Conservation (phyloP, 1,140 invertebrate species). For the Rhopalosiphum padi region DNA sequence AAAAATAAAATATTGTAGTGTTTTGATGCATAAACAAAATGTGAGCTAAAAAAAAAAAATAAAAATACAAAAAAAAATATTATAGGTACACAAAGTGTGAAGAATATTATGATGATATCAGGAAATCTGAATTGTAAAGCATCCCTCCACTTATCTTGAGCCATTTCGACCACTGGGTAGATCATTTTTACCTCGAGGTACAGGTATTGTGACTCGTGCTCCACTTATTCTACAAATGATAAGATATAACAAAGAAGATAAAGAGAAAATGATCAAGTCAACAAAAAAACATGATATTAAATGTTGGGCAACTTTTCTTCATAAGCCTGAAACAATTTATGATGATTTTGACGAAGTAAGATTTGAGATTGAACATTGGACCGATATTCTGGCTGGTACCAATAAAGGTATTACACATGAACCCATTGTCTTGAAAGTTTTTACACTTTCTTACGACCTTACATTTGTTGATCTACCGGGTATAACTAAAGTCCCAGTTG, state of each 20-base stretch:
- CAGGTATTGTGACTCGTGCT: conserved; percentile 59
- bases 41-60: too few relatives aligned
- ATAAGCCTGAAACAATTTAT: conserved; percentile 74
- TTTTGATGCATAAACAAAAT: too few relatives aligned
- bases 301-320: conserved; percentile 78
- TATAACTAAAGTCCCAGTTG: conserved; percentile 93
- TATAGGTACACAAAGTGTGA: too few relatives aligned
- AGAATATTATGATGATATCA: too few relatives aligned
- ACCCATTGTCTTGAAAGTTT: conserved; percentile 77
- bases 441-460: conserved; percentile 83
- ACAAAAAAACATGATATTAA: conserved; percentile 74
- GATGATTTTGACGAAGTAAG: conserved; percentile 74
- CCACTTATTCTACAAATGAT: conserved; percentile 59
- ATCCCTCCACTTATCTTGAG: too few relatives aligned
- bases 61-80: too few relatives aligned
- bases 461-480: conserved; percentile 96
- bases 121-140: too few relatives aligned
- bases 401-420: conserved; percentile 77
- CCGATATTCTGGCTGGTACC: conserved; percentile 72
- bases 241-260: not conserved
- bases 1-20: too few relatives aligned
- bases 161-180: too few relatives aligned
- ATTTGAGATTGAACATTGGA: conserved; percentile 78
- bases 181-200: conserved; percentile 60
- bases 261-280: conserved; percentile 60